Evolutionary conservation across 2,797 vertebrate species (phyloP), one percentile per base, ranked within the genome.

Genomic region (Eutrigla gurnardus): DNA sequence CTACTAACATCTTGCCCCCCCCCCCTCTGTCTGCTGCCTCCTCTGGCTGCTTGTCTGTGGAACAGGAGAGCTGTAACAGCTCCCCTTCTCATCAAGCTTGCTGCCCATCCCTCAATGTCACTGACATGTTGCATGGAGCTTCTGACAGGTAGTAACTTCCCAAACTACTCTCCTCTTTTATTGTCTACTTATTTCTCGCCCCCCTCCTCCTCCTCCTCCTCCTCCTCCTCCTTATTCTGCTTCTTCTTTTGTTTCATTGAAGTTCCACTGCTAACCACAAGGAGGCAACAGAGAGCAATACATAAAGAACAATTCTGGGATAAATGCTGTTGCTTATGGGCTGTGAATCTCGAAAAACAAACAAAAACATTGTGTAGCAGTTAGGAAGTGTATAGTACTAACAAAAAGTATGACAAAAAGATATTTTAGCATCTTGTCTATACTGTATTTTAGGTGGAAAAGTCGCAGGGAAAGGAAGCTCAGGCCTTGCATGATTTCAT

Each of bases 401-500:
- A 61, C 33, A 69, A 68, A 53, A 55, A 18, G 59, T 73, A 42
- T 61, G 18, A 49, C 2, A 55, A 49, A 78, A 59, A 81, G 68
- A 69, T 66, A 86, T 84, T 83, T 88, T 90, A 91, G 91, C 83
- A 32, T 89, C 59, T 87, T 91, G 83, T 92, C 75, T 93, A 92
- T 93, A 91, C 90, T 94, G 91, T 89, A 90, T 94, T 94, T 93
- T 95, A 94, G 94, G 93, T 95, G 93, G 93, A 94, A 94, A 92
- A 54, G 83, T 88, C 87, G 83, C 94, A 94, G 92, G 93, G 93
- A 93, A 87, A 92, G 84, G 85, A 93, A 92, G 85, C 83, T 88
- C 91, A 93, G 25, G 88, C 91, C 91, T 94, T 93, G 91, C 89
- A 90, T 94, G 89, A 95, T 91, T 90, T 92, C 89, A 89, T 80